These are phyloP conservation scores for Drosophila bipectinata DNA, from an alignment of 1,140 invertebrate species.

Conservation along the genomic window DNA sequence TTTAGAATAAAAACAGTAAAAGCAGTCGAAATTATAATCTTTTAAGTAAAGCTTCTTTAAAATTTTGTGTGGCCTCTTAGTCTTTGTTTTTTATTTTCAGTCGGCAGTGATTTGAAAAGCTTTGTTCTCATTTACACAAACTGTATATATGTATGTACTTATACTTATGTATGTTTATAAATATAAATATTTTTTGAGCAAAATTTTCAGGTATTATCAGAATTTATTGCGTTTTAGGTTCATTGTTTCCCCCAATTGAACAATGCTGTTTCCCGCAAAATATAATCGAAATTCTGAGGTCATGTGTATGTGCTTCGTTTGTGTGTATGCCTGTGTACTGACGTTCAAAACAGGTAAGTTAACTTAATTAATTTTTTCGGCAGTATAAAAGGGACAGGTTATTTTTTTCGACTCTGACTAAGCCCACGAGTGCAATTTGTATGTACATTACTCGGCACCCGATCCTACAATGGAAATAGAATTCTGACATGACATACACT, in stretches of 20 bases:
- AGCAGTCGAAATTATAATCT: background rate
- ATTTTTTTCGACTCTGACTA: background rate
- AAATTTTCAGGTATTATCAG: conserved; percentile 66
- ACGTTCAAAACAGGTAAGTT: conserved; percentile 5
- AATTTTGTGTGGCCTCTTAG: conserved; percentile 6
- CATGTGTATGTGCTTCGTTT: background rate
- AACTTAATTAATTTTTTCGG: conserved; percentile 18
- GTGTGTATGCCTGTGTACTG: background rate
- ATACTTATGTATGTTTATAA: background rate
- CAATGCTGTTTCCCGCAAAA: conserved; percentile 20
- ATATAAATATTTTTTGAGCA: background rate
- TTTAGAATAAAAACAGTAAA: too few species aligned
- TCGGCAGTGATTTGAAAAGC: conserved; percentile 67
- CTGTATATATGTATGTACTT: conserved; percentile 2
- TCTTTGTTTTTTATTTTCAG: conserved; percentile 58
- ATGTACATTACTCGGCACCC: background rate
- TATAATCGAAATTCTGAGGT: background rate
- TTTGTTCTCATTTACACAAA: conserved; percentile 68
- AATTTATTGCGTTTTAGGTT: conserved; percentile 76
- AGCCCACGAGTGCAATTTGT: background rate
- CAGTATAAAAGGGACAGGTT: conserved; percentile 2
- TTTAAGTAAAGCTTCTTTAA: background rate
- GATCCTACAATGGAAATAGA: conserved; percentile 19
- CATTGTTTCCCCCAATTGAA: conserved; percentile 59
- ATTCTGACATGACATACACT: conserved; percentile 16